Evolutionary conservation across 2,113 vertebrate species (phyloP).

Genomic region (Bagarius yarrelli): DNA sequence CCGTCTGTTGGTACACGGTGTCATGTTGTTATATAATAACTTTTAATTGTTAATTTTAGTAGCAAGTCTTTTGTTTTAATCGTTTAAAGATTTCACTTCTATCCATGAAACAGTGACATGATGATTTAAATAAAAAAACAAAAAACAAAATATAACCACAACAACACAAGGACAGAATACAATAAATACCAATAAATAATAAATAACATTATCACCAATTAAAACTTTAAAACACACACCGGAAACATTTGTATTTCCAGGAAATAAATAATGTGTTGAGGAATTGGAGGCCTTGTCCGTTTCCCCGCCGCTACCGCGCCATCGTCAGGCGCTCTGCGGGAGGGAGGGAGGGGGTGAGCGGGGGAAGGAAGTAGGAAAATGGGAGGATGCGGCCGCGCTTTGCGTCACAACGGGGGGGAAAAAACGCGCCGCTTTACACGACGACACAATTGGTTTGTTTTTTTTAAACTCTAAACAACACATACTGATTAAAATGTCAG

Average conservation of each 20-base stretch:
- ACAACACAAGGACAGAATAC: no score
- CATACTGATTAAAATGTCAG: not conserved
- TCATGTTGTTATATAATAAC: not conserved
- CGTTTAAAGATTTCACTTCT: not conserved
- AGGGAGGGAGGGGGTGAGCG: slow-evolving; percentile 22
- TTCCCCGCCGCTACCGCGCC: not conserved
- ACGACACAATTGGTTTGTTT: not conserved
- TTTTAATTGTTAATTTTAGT: not conserved
- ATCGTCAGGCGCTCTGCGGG: slow-evolving; percentile 19
- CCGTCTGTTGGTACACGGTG: no score
- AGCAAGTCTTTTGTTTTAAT: not conserved
- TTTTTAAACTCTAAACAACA: no score
- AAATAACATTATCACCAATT: not conserved
- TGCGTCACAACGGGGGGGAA: not conserved
- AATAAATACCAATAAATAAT: not conserved
- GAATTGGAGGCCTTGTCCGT: not conserved
- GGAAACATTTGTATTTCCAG: not conserved
- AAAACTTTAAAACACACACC: not conserved
- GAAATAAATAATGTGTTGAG: not conserved
- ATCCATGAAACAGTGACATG: not conserved
- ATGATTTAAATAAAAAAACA: not conserved
- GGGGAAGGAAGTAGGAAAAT: slow-evolving; percentile 35
- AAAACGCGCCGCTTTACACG: not conserved
- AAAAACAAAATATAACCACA: not conserved
- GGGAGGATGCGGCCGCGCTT: slow-evolving; percentile 28